phyloP scores from a whole-genome alignment of 1,140 invertebrate species.

The Gryllus bimaculatus region DNA sequence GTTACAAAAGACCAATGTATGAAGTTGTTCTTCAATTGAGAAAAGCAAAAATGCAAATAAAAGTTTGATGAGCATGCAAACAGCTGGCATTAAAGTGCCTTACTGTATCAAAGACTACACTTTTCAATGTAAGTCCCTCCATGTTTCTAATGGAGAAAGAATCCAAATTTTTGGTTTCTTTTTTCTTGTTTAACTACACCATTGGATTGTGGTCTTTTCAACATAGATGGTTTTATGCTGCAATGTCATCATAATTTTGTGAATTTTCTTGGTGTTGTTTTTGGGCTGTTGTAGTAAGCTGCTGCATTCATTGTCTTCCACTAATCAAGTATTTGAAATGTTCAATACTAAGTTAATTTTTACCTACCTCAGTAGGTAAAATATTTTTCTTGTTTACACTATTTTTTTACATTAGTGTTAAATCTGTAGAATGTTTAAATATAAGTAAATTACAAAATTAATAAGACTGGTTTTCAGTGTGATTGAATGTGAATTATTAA shows the following conservation, averaged over 20 bases:
- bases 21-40: too few relatives aligned
- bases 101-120: background rate
- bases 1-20: too few relatives aligned
- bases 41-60: too few relatives aligned
- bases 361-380: background rate
- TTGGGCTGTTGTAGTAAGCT: background rate
- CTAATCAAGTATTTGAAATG: background rate
- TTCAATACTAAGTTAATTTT: background rate
- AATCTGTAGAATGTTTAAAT: background rate
- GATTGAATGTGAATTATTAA: background rate
- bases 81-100: background rate
- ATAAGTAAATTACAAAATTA: background rate
- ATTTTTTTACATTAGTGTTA: background rate
- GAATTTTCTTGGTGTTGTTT: too few relatives aligned
- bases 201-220: too few relatives aligned
- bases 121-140: too few relatives aligned
- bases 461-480: background rate
- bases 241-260: too few relatives aligned
- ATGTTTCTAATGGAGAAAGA: too few relatives aligned
- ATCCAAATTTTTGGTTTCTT: too few relatives aligned
- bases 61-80: too few relatives aligned
- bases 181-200: too few relatives aligned
- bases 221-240: too few relatives aligned
- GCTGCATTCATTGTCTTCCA: background rate
- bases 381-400: background rate